phyloP scores from a whole-genome alignment of 2,113 vertebrate genomes.

The Circaetus cinerascens region DNA sequence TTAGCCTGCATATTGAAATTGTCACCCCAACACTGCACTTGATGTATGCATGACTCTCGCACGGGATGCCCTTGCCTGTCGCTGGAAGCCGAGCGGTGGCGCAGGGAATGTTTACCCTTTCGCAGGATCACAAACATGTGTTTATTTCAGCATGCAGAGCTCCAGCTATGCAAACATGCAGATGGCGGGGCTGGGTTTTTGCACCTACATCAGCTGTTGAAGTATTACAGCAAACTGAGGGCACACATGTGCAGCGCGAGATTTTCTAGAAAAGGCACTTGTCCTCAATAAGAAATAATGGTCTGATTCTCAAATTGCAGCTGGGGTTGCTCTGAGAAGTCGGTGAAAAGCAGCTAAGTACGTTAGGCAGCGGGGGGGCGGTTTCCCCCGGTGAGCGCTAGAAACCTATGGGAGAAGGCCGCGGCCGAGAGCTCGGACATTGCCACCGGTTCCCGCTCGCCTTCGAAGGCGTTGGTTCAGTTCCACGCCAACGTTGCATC shows the following conservation, averaged over 20 bases:
- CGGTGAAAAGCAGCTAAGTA: not conserved
- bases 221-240: not conserved
- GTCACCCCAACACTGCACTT: fast-evolving
- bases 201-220: constrained; percentile 17
- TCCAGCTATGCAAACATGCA: constrained; percentile 18
- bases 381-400: not conserved
- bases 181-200: not conserved
- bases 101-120: not conserved
- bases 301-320: not conserved
- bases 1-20: not conserved
- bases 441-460: not conserved
- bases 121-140: not conserved
- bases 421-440: not conserved
- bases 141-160: not conserved
- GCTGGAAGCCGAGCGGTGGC: not conserved
- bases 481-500: not conserved
- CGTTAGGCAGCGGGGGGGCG: fast-evolving
- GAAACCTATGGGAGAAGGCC: not conserved
- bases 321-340: not conserved
- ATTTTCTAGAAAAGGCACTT: not conserved
- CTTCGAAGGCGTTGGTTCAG: fast-evolving
- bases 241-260: not conserved
- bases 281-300: not conserved
- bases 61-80: not conserved
- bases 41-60: fast-evolving